These are phyloP conservation scores for Scytalopus superciliaris DNA, from an alignment of 2,113 vertebrate genomes.

Conservation along the genomic window DNA sequence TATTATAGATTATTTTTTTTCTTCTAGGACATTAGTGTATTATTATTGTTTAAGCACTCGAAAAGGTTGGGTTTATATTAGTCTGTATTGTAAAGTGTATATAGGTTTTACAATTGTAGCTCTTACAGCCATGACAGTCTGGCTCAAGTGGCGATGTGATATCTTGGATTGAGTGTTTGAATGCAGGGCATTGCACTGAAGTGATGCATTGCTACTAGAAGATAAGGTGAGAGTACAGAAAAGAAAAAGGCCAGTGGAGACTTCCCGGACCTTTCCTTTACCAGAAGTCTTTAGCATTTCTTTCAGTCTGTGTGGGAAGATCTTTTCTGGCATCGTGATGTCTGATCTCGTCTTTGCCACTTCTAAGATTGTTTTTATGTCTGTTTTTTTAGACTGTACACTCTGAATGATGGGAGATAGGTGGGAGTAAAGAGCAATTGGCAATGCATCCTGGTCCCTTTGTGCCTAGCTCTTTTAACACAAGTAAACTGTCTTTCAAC, in stretches of 20 bases:
- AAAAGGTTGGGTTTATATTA: neutral
- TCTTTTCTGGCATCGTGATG: neutral
- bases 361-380: neutral
- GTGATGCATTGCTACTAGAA: neutral
- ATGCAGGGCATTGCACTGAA: neutral
- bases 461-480: neutral
- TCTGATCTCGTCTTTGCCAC: neutral
- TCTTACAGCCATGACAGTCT: neutral
- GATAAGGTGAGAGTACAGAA: neutral
- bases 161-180: neutral
- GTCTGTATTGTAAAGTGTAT: neutral
- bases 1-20: neutral
- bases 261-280: neutral
- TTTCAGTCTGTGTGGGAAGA: neutral
- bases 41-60: neutral
- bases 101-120: neutral
- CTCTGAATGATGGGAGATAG: neutral
- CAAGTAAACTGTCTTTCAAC: conserved; percentile 24
- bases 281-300: neutral
- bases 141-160: neutral
- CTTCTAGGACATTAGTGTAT: neutral
- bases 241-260: neutral
- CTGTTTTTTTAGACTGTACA: neutral
- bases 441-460: neutral
- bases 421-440: neutral